A percentile compares a stretch with the other conserved stretches of the same genome.
Conservation (phyloP, 2,113 vertebrate genomes). For the Mustela lutreola region DNA sequence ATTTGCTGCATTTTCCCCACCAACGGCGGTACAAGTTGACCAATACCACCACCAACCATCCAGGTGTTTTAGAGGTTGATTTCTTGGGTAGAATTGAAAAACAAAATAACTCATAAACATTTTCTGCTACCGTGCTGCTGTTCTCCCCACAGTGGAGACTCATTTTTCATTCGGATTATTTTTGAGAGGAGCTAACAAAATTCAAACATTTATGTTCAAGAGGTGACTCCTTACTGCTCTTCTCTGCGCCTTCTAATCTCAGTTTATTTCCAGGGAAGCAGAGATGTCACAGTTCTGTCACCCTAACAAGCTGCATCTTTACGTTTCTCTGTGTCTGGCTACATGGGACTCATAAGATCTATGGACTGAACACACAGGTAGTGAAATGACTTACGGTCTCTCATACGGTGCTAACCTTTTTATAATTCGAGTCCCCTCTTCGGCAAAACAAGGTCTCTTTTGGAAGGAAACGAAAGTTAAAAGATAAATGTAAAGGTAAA, state of each 20-base stretch:
- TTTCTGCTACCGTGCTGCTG: background rate
- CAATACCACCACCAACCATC: fast-evolving
- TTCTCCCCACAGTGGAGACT: constrained; percentile 46
- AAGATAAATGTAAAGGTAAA: background rate
- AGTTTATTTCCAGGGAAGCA: background rate
- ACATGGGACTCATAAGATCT: background rate
- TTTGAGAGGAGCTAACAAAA: constrained; percentile 23
- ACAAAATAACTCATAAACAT: constrained; percentile 38
- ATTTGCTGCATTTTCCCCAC: background rate
- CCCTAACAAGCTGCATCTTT: background rate
- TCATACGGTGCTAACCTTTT: background rate
- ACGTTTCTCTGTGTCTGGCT: background rate
- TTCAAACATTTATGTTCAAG: background rate
- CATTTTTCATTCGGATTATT: constrained; percentile 65
- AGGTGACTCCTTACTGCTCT: background rate
- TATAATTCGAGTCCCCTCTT: background rate
- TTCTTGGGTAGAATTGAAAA: constrained; percentile 76
- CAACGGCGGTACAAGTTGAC: background rate
- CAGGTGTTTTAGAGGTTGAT: background rate
- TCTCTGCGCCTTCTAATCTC: background rate
- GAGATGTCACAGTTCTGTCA: background rate
- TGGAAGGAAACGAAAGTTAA: background rate
- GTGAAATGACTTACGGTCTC: background rate
- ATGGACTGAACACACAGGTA: background rate
- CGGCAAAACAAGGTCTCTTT: background rate